Conservation (phyloP, 2,797 vertebrate genomes). For the Crocidura indochinensis region DNA sequence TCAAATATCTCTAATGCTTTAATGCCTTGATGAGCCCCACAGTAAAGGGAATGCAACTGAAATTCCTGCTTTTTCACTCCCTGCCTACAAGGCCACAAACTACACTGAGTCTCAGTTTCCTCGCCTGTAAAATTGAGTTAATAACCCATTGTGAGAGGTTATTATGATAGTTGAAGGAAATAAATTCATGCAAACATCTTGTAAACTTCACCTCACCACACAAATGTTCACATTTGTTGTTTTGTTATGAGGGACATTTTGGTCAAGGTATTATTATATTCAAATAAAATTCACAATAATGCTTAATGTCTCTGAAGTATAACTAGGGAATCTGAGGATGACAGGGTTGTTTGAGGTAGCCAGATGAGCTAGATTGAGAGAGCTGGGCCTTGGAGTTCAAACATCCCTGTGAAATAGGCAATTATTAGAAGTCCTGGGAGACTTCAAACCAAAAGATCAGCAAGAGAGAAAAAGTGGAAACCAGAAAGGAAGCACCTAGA, state of each 20-base stretch:
- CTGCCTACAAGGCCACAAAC: constrained; percentile 15
- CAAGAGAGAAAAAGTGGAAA: not conserved
- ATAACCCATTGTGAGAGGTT: not conserved
- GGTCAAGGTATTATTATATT: constrained; percentile 53
- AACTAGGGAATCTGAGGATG: constrained; percentile 30
- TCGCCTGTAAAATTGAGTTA: constrained; percentile 52
- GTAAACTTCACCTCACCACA: not conserved
- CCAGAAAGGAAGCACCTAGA: not conserved
- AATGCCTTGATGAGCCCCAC: not conserved
- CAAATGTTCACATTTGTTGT: not conserved
- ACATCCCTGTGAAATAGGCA: not conserved
- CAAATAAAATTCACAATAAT: constrained; percentile 30
- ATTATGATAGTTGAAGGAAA: constrained; percentile 14
- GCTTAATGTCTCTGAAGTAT: not conserved
- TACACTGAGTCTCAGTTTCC: constrained; percentile 32
- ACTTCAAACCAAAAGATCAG: too few relatives aligned
- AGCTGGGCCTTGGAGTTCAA: not conserved
- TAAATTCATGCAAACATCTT: constrained; percentile 27
- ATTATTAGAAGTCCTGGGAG: not conserved
- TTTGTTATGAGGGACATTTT: constrained; percentile 21
- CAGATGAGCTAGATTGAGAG: not conserved
- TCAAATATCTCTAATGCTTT: not conserved
- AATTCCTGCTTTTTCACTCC: not conserved
- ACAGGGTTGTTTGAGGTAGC: not conserved
- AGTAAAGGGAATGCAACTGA: constrained; percentile 14